Evolutionary conservation across 2,797 vertebrate genomes (phyloP).

Genomic region (Choloepus didactylus): DNA sequence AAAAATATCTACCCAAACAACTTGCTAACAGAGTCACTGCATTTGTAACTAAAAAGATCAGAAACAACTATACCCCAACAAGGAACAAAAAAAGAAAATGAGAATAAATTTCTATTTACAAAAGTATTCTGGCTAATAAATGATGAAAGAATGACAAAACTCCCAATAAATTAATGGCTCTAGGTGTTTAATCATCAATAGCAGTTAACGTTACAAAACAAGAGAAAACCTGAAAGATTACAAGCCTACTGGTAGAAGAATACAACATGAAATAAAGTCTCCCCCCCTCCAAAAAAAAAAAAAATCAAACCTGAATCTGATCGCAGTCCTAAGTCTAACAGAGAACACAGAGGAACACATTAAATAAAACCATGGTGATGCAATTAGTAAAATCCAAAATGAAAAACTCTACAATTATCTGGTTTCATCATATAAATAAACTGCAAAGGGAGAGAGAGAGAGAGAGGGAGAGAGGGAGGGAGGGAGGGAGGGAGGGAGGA

Average conservation of each 20-base stretch:
- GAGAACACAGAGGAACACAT: background rate
- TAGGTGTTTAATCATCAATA: background rate
- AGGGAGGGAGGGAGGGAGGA: no score
- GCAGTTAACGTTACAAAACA: background rate
- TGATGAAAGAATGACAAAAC: background rate
- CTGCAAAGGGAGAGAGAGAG: background rate
- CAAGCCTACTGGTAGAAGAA: background rate
- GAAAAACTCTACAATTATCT: background rate
- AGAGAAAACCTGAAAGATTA: slow-evolving; percentile 13
- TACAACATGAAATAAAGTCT: background rate
- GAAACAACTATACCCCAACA: background rate
- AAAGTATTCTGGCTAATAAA: slow-evolving; percentile 14
- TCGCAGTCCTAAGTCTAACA: background rate
- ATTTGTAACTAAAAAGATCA: slow-evolving; percentile 46
- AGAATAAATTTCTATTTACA: background rate
- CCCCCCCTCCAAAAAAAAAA: background rate
- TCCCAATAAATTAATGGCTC: background rate
- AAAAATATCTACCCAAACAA: slow-evolving; percentile 50
- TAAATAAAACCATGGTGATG: background rate
- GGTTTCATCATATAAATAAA: background rate
- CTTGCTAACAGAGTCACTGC: background rate
- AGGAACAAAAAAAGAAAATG: background rate
- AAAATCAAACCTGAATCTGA: background rate
- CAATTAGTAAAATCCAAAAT: background rate
- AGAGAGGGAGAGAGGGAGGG: background rate